phyloP scores from a whole-genome alignment of 30 jellyfish, hydroid and myxozoan species.

The Clytia hemisphaerica region DNA sequence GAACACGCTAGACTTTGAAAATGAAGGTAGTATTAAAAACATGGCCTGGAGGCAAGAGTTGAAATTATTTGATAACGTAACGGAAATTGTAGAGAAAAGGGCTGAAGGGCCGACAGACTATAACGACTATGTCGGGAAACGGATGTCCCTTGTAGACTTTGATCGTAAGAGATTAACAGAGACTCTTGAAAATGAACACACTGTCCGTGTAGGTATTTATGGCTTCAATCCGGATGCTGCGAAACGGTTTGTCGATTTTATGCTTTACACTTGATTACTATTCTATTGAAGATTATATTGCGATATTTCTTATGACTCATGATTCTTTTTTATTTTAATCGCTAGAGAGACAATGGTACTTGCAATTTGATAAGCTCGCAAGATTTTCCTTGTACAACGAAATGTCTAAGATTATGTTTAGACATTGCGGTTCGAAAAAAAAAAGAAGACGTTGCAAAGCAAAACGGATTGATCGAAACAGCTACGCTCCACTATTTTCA shows the following conservation, averaged over 20 bases:
- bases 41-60: slow-evolving; percentile 53
- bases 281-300: too few relatives aligned
- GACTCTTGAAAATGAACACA: slow-evolving; percentile 11
- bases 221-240: slow-evolving; percentile 5
- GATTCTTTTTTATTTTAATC: too few relatives aligned
- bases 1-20: slow-evolving; percentile 54
- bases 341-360: too few relatives aligned
- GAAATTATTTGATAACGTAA: slow-evolving; percentile 50
- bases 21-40: slow-evolving; percentile 42
- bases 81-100: slow-evolving; percentile 30
- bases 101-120: neutral
- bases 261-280: slow-evolving; percentile 10
- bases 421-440: too few relatives aligned
- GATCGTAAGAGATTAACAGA: slow-evolving; percentile 5
- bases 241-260: neutral
- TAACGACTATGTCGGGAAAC: neutral
- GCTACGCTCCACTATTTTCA: too few relatives aligned
- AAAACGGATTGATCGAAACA: too few relatives aligned
- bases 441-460: too few relatives aligned
- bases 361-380: too few relatives aligned
- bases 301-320: too few relatives aligned
- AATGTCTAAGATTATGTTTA: too few relatives aligned
- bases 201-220: neutral
- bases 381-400: too few relatives aligned
- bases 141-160: slow-evolving; percentile 9